Conservation (phyloP, 2,888 invertebrate species). For the Stenotaenia linearis region DNA sequence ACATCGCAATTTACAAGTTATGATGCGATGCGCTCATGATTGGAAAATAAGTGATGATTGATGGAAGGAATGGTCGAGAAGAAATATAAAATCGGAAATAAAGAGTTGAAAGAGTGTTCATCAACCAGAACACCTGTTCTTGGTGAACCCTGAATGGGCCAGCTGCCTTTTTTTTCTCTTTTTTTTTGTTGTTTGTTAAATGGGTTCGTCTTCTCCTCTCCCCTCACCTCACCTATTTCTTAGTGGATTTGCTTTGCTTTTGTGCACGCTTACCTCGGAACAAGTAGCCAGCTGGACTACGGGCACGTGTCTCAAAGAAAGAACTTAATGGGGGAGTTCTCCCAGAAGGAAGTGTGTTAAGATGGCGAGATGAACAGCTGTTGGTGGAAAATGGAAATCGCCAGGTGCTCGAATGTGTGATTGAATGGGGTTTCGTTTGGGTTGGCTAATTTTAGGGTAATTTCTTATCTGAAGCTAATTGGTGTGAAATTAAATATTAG, state of each 20-base stretch:
- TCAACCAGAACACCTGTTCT: neutral
- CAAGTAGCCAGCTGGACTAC: neutral
- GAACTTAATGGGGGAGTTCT: neutral
- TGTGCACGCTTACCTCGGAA: neutral
- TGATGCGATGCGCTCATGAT: neutral
- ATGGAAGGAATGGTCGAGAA: no score
- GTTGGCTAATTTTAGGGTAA: no score
- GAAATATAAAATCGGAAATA: neutral
- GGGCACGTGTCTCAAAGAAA: neutral
- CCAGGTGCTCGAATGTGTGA: neutral
- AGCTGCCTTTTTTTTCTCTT: neutral
- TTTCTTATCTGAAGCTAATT: no score
- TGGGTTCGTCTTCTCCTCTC: no score
- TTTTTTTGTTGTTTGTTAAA: no score
- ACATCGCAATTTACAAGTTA: neutral
- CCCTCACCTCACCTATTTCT: neutral
- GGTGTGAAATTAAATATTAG: no score
- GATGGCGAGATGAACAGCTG: neutral
- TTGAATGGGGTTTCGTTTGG: no score
- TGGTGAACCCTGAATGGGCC: neutral
- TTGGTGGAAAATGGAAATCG: neutral
- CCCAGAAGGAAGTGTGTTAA: neutral
- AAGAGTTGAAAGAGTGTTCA: neutral
- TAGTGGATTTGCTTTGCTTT: neutral
- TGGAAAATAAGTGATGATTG: neutral